Evolutionary conservation across 2,888 invertebrate species (phyloP).

Genomic region (Ceriagrion tenellum): DNA sequence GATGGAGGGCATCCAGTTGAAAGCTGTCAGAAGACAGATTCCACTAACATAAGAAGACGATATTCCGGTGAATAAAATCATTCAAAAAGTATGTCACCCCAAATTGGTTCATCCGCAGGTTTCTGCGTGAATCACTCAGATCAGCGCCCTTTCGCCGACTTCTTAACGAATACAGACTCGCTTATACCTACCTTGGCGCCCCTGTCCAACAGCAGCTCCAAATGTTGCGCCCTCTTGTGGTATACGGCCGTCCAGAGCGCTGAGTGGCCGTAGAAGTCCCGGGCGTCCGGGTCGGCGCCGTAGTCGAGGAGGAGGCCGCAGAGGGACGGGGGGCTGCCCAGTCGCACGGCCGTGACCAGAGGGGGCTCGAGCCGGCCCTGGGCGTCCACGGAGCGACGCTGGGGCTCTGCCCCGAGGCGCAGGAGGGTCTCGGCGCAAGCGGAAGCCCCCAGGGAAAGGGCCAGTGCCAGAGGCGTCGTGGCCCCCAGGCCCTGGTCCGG

Average conservation of each 20-base stretch:
- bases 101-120: too few relatives aligned
- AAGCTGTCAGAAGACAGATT: too few relatives aligned
- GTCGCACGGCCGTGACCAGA: conserved; percentile 45
- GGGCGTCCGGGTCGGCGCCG: conserved; percentile 47
- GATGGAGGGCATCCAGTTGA: too few relatives aligned
- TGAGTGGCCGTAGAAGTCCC: conserved; percentile 66
- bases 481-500: conserved; percentile 25
- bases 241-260: conserved; percentile 61
- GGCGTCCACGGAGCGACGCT: conserved; percentile 22
- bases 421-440: conserved; percentile 28
- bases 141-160: too few relatives aligned
- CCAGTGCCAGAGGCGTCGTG: conserved; percentile 41
- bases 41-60: too few relatives aligned
- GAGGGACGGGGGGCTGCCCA: conserved; percentile 44
- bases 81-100: too few relatives aligned
- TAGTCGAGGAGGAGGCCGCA: conserved; percentile 41
- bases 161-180: too few relatives aligned
- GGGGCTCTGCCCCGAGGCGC: conserved; percentile 47
- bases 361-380: conserved; percentile 59
- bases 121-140: too few relatives aligned
- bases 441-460: not conserved
- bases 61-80: too few relatives aligned
- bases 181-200: conserved; percentile 37
- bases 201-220: not conserved
- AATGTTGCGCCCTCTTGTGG: not conserved